Percentiles rank a stretch among this genome's conserved stretches.
Conservation (phyloP, 2,113 vertebrate genomes). For the Pungitius pungitius region DNA sequence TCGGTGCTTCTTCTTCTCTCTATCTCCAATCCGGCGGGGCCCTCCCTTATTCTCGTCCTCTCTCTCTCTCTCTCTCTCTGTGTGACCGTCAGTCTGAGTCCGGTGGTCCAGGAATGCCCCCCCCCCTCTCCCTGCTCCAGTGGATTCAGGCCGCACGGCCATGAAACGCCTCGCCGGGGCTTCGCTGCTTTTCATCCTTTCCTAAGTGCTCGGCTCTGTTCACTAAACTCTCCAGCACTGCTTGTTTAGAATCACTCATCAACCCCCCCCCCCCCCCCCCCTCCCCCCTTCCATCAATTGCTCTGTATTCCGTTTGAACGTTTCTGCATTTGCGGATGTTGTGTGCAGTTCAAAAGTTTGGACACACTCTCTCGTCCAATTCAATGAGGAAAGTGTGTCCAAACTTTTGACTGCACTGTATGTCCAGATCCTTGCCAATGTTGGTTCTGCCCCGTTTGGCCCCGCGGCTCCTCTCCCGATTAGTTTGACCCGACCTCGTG, state of each 20-base stretch:
- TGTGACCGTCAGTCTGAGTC: constrained; percentile 41
- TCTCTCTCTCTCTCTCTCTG: background rate
- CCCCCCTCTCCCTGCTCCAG: constrained; percentile 46
- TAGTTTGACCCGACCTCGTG: constrained; percentile 55
- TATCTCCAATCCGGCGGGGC: background rate
- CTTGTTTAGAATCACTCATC: constrained; percentile 66
- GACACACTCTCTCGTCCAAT: too few species aligned
- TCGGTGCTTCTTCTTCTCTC: constrained; percentile 8
- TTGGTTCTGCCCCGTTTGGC: constrained; percentile 12
- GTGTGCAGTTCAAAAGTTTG: background rate
- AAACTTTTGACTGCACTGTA: too few species aligned
- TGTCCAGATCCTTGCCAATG: constrained; percentile 25
- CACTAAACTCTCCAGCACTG: constrained; percentile 63
- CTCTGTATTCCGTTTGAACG: constrained; percentile 29
- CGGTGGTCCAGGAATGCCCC: constrained; percentile 51
- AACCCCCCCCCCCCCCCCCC: constrained; percentile 27
- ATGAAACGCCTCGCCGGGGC: constrained; percentile 60
- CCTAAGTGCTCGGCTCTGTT: constrained; percentile 62
- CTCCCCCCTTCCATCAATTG: constrained; percentile 16
- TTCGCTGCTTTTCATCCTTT: constrained; percentile 72
- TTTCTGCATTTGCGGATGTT: constrained; percentile 9
- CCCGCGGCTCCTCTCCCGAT: constrained; percentile 33
- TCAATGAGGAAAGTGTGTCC: too few species aligned
- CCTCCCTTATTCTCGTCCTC: background rate
- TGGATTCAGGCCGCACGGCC: constrained; percentile 59